Conservation (phyloP, 2,113 vertebrate species). For the Dermatemys mawii region DNA sequence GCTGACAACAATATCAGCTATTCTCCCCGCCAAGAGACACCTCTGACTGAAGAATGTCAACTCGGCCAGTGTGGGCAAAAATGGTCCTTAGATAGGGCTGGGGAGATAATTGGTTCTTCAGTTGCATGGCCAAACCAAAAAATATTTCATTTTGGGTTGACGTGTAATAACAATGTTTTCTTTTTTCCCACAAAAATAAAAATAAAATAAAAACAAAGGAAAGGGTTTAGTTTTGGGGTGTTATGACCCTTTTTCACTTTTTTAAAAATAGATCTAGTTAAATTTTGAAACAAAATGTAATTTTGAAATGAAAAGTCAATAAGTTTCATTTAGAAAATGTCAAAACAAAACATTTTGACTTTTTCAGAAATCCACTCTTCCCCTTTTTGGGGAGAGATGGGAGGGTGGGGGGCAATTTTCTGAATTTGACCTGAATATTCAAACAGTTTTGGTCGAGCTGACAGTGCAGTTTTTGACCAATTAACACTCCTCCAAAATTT, state of each 20-base stretch:
- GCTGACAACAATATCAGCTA: background rate
- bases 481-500: background rate
- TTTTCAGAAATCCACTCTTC: background rate
- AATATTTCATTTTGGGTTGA: background rate
- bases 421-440: background rate
- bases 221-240: background rate
- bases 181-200: background rate
- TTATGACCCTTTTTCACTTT: background rate
- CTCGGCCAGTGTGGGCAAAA: background rate
- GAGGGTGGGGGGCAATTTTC: background rate
- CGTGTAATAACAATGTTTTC: background rate
- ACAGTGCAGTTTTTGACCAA: background rate
- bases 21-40: conserved; percentile 11
- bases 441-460: background rate
- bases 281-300: background rate
- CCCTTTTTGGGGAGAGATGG: no score
- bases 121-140: background rate
- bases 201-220: background rate
- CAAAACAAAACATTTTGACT: background rate
- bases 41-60: background rate
- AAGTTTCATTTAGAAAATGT: background rate
- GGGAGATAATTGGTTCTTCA: background rate
- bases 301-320: background rate
- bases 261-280: background rate
- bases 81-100: background rate